These are phyloP conservation scores for Polyodon spathula DNA, from an alignment of 2,113 vertebrate species.

Conservation along the genomic window DNA sequence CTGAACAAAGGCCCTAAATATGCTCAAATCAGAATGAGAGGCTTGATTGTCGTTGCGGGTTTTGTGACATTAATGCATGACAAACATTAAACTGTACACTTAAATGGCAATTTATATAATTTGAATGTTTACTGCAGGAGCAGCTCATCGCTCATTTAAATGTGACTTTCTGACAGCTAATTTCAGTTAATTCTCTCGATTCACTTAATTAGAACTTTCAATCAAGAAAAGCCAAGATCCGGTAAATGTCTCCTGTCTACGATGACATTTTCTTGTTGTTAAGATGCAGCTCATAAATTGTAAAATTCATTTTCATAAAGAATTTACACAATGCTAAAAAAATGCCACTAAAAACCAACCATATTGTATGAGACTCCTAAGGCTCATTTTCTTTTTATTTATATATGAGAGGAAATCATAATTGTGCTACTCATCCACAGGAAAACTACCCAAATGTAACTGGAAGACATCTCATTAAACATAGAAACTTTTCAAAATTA, in stretches of 20 bases:
- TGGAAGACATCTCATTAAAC: too few relatives aligned
- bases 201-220: slow-evolving; percentile 98
- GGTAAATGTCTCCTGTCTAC: slow-evolving; percentile 41
- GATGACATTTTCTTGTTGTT: slow-evolving; percentile 49
- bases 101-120: slow-evolving; percentile 99
- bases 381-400: neutral
- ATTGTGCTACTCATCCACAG: too few relatives aligned
- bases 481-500: too few relatives aligned
- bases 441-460: too few relatives aligned
- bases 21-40: slow-evolving; percentile 96
- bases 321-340: slow-evolving; percentile 37
- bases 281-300: slow-evolving; percentile 41
- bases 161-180: slow-evolving; percentile 97
- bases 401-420: too few relatives aligned
- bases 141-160: slow-evolving; percentile 94
- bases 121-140: slow-evolving; percentile 93
- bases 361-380: too few relatives aligned
- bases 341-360: slow-evolving; percentile 26
- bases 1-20: slow-evolving; percentile 90
- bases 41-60: slow-evolving; percentile 96
- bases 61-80: slow-evolving; percentile 98
- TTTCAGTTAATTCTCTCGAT: slow-evolving; percentile 91
- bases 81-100: slow-evolving; percentile 98
- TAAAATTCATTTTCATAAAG: slow-evolving; percentile 42
- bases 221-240: slow-evolving; percentile 57